Percentiles rank a stretch among this genome's conserved stretches.
phyloP scores from a whole-genome alignment of 2,113 vertebrate genomes.

The Protobothrops flavoviridis region DNA sequence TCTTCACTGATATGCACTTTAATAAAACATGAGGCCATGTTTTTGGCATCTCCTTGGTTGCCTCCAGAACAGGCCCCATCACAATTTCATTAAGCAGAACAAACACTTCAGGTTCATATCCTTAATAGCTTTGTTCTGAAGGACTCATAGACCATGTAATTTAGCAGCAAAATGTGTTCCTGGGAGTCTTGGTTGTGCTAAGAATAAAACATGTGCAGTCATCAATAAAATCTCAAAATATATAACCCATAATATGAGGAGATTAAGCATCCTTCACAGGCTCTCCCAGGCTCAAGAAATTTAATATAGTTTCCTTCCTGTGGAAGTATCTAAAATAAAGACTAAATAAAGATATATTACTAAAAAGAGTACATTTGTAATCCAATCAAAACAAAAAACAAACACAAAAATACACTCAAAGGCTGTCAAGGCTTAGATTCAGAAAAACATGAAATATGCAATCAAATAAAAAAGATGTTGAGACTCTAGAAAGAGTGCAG shows the following conservation, averaged over 20 bases:
- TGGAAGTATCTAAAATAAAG: neutral
- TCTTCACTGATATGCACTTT: conserved; percentile 20
- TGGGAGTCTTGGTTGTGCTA: neutral
- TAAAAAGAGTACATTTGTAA: neutral
- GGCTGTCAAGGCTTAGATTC: neutral
- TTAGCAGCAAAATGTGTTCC: conserved; percentile 16
- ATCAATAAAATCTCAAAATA: conserved; percentile 2
- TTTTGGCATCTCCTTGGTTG: conserved; percentile 23
- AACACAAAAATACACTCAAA: neutral
- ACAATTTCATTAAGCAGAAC: conserved; percentile 27
- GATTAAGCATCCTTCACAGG: neutral
- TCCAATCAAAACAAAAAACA: neutral
- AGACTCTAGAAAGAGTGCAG: neutral
- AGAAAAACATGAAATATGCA: neutral
- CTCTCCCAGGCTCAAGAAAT: neutral
- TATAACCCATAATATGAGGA: neutral
- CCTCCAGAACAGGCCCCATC: neutral
- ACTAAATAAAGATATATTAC: neutral
- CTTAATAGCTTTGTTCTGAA: conserved; percentile 25
- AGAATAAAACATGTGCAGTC: neutral
- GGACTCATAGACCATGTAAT: conserved; percentile 4
- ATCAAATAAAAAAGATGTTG: neutral
- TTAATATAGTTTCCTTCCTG: neutral
- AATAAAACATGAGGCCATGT: conserved; percentile 26
- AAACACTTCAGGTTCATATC: conserved; percentile 16